These are phyloP conservation scores for Sesia apiformis DNA, from an alignment of 2,888 invertebrate genomes.

Conservation along the genomic window DNA sequence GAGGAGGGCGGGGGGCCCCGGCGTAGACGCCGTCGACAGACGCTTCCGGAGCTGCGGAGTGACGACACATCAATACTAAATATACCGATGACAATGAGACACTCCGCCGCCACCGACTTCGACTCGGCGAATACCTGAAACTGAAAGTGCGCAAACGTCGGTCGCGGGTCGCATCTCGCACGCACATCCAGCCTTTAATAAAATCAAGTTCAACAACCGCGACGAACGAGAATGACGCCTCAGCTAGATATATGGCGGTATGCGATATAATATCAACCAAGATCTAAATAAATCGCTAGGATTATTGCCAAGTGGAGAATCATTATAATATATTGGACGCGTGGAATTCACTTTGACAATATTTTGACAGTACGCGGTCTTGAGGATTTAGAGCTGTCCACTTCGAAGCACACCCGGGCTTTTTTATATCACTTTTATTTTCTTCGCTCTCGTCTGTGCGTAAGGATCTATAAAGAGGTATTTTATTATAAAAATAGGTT, in stretches of 20 bases:
- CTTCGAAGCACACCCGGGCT: conserved; percentile 26
- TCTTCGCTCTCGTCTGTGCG: neutral
- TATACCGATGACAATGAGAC: conserved; percentile 40
- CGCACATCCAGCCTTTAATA: conserved; percentile 35
- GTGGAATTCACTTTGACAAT: conserved; percentile 72
- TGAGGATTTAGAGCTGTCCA: conserved; percentile 48
- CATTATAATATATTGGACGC: conserved; percentile 71
- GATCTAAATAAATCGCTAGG: conserved; percentile 73
- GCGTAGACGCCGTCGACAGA: conserved; percentile 38
- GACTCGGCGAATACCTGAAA: conserved; percentile 22
- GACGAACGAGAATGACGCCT: conserved; percentile 44
- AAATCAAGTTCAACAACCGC: conserved; percentile 66
- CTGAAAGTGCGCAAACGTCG: conserved; percentile 30
- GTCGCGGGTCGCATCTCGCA: conserved; percentile 19
- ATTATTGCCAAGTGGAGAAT: conserved; percentile 72
- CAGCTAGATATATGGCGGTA: conserved; percentile 65
- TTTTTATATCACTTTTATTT: conserved; percentile 12
- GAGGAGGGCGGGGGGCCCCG: neutral
- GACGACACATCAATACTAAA: conserved; percentile 8
- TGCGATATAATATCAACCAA: conserved; percentile 64
- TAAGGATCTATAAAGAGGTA: neutral
- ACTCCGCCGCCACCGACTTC: conserved; percentile 31
- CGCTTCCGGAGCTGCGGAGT: conserved; percentile 36
- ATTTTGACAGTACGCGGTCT: conserved; percentile 70
- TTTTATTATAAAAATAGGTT: neutral